Conservation (phyloP, 2,113 vertebrate genomes). For the Bolborhynchus lineola region DNA sequence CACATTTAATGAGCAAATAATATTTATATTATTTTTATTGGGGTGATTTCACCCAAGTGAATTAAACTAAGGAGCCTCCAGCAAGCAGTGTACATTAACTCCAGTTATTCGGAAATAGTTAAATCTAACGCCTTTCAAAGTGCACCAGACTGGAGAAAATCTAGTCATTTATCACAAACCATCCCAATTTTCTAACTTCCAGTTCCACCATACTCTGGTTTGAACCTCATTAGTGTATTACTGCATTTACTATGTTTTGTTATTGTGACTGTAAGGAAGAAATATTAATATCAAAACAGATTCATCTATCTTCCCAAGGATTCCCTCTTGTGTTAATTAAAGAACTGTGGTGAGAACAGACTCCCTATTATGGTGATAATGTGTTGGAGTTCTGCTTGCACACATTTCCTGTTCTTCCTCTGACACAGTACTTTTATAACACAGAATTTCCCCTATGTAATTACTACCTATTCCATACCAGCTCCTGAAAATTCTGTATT, state of each 20-base stretch:
- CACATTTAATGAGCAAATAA: not conserved
- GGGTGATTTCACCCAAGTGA: not conserved
- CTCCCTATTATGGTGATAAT: not conserved
- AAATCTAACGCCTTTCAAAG: not conserved
- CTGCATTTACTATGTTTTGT: not conserved
- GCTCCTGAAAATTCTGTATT: not conserved
- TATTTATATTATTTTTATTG: not conserved
- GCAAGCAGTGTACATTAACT: not conserved
- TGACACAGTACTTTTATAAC: not conserved
- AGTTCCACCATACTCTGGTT: not conserved
- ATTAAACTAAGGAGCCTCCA: not conserved
- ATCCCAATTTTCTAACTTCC: not conserved
- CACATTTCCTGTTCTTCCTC: not conserved
- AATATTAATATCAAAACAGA: not conserved
- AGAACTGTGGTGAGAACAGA: not conserved
- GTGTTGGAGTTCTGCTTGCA: not conserved
- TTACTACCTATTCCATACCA: not conserved
- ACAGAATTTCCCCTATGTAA: not conserved
- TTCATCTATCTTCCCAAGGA: not conserved
- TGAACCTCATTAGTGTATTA: not conserved
- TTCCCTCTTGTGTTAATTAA: not conserved
- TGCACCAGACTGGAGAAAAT: not conserved
- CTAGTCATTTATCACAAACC: not conserved
- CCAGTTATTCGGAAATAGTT: not conserved
- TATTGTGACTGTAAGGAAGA: not conserved